These are phyloP conservation scores for Dioctria rufipes DNA, from an alignment of 2,888 invertebrate genomes.

Conservation along the genomic window DNA sequence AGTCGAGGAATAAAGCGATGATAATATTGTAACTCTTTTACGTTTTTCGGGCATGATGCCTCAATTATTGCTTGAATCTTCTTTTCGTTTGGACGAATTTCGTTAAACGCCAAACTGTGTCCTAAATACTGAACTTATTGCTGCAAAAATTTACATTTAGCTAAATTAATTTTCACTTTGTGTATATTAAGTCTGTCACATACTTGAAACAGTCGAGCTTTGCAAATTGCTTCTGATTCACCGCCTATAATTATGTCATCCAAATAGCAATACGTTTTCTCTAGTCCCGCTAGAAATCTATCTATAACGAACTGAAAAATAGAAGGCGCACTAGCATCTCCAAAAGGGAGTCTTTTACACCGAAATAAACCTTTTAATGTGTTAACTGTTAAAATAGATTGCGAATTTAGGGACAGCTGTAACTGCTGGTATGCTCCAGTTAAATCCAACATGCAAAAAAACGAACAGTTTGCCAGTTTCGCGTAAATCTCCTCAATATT, in stretches of 20 bases:
- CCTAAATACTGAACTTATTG: slow-evolving; percentile 56
- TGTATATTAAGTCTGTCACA: slow-evolving; percentile 31
- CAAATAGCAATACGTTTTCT: slow-evolving; percentile 47
- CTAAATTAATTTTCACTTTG: slow-evolving; percentile 53
- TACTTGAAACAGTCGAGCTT: slow-evolving; percentile 46
- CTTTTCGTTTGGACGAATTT: too few relatives aligned
- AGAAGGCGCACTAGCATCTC: slow-evolving; percentile 63
- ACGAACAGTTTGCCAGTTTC: too few relatives aligned
- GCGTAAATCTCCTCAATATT: not conserved
- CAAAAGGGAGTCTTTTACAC: slow-evolving; percentile 63
- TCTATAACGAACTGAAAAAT: slow-evolving; percentile 60
- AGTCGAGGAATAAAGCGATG: too few relatives aligned
- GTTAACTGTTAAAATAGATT: slow-evolving; percentile 58
- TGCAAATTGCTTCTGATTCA: slow-evolving; percentile 39
- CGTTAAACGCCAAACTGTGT: slow-evolving; percentile 9
- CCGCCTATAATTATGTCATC: slow-evolving; percentile 58
- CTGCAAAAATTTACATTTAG: slow-evolving; percentile 58
- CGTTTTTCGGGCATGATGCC: too few relatives aligned
- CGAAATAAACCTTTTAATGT: slow-evolving; percentile 65
- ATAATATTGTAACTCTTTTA: too few relatives aligned
- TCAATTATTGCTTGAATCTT: too few relatives aligned
- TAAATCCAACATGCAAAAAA: too few relatives aligned
- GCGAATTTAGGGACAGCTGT: too few relatives aligned
- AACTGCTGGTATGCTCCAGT: too few relatives aligned
- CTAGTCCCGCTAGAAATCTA: slow-evolving; percentile 45